A percentile compares a stretch with the other conserved stretches of the same genome.
These are phyloP conservation scores for Protobothrops mucrosquamatus DNA, from an alignment of 2,113 vertebrate species.

Conservation along the genomic window DNA sequence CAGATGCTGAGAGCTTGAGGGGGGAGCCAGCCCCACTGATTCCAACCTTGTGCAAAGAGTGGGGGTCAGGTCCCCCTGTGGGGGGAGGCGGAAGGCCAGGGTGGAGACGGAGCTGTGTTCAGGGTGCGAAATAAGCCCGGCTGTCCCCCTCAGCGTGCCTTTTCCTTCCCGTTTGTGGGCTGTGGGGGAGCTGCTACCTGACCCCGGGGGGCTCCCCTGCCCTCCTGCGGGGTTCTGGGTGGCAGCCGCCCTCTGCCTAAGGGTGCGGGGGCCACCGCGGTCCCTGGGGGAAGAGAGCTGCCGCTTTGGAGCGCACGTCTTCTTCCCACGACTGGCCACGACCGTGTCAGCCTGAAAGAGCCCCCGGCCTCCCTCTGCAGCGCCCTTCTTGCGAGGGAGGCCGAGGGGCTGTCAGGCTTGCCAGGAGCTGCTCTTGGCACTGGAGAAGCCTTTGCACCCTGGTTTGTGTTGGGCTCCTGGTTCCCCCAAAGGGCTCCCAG, in stretches of 20 bases:
- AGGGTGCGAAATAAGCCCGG: not conserved
- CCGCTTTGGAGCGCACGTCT: accelerated
- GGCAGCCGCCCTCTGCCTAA: too few species aligned
- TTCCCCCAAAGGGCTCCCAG: constrained; percentile 20
- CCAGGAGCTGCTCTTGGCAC: not conserved
- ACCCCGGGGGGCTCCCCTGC: too few species aligned
- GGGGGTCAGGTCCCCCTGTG: constrained; percentile 33
- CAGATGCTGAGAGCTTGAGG: constrained; percentile 27
- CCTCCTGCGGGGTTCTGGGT: too few species aligned
- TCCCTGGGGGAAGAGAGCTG: not conserved
- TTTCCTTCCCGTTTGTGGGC: not conserved
- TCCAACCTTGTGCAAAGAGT: constrained; percentile 49
- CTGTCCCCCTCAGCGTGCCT: too few species aligned
- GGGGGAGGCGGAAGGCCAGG: not conserved
- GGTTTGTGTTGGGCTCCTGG: not conserved
- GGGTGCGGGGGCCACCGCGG: not conserved
- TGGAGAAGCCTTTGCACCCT: not conserved
- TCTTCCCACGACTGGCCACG: not conserved
- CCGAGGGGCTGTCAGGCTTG: not conserved
- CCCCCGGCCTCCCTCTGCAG: not conserved
- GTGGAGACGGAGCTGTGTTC: too few species aligned
- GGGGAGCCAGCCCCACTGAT: constrained; percentile 25
- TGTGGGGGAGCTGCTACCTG: not conserved
- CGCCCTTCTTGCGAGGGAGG: not conserved
- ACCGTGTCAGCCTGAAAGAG: not conserved